Conservation (phyloP, 1,140 invertebrate genomes). For the Zaprionus kolodkinae region DNA sequence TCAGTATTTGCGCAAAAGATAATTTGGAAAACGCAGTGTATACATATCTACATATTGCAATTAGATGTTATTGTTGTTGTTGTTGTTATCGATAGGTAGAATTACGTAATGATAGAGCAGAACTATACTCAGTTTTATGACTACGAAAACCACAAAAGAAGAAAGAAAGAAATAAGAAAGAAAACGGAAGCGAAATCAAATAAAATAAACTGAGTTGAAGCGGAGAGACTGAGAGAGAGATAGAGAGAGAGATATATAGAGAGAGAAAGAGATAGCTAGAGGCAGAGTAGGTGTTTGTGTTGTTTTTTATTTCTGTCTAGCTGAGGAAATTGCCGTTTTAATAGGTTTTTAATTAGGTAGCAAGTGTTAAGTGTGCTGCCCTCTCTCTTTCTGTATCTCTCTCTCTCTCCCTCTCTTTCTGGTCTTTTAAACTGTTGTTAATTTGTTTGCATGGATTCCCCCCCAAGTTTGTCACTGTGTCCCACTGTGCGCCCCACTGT, state of each 20-base stretch:
- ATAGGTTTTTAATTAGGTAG: slow-evolving; percentile 61
- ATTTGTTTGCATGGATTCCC: slow-evolving; percentile 9
- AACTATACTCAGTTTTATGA: neutral
- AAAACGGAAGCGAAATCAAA: slow-evolving; percentile 37
- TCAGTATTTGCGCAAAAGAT: slow-evolving; percentile 35
- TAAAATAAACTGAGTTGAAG: slow-evolving; percentile 20
- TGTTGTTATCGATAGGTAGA: slow-evolving; percentile 23
- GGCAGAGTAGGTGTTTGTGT: neutral
- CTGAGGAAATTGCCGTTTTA: slow-evolving; percentile 55
- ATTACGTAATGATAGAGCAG: slow-evolving; percentile 17
- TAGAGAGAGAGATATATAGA: neutral
- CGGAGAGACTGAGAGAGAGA: neutral
- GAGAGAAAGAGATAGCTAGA: neutral
- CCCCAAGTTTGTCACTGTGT: slow-evolving; percentile 30
- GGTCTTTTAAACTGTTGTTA: slow-evolving; percentile 14
- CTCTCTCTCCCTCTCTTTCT: neutral
- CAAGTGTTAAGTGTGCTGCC: slow-evolving; percentile 29
- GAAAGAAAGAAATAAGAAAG: neutral
- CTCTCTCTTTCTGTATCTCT: neutral
- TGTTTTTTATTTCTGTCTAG: slow-evolving; percentile 31
- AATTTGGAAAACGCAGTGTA: slow-evolving; percentile 26
- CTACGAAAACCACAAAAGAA: slow-evolving; percentile 23
- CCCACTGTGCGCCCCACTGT: slow-evolving; percentile 22
- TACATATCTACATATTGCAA: slow-evolving; percentile 42
- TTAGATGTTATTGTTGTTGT: slow-evolving; percentile 17